Conservation (phyloP, 2,113 vertebrate genomes). For the Camelus dromedarius region DNA sequence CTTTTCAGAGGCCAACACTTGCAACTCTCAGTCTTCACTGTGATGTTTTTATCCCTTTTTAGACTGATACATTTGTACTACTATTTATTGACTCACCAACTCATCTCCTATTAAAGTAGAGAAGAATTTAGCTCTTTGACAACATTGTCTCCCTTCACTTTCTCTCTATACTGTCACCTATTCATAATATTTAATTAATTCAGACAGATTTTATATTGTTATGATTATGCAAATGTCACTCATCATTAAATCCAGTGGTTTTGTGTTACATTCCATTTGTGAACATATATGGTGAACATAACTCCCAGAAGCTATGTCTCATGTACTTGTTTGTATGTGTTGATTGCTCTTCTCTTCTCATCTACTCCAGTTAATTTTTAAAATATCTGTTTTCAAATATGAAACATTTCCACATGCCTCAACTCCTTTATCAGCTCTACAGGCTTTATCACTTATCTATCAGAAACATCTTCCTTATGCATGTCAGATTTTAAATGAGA, state of each 20-base stretch:
- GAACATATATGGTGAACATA: not conserved
- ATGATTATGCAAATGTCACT: not conserved
- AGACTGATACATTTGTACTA: not conserved
- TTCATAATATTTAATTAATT: not conserved
- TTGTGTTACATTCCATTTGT: not conserved
- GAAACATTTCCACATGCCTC: not conserved
- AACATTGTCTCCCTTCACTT: not conserved
- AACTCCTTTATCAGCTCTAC: not conserved
- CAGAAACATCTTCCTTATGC: not conserved
- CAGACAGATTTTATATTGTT: not conserved
- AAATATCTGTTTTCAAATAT: not conserved
- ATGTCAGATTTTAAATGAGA: not conserved
- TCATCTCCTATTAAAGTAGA: not conserved
- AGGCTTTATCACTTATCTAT: not conserved
- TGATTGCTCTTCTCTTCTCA: not conserved
- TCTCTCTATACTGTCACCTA: not conserved
- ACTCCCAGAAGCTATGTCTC: not conserved
- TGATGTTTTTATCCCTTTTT: not conserved
- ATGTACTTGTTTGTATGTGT: not conserved
- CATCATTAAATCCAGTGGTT: not conserved
- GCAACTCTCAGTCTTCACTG: not conserved
- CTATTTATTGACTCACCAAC: not conserved
- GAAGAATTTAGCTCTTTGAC: not conserved
- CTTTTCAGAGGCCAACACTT: not conserved
- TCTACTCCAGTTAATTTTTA: not conserved